phyloP scores from a whole-genome alignment of 2,113 vertebrate genomes.

The Catharus minimus region DNA sequence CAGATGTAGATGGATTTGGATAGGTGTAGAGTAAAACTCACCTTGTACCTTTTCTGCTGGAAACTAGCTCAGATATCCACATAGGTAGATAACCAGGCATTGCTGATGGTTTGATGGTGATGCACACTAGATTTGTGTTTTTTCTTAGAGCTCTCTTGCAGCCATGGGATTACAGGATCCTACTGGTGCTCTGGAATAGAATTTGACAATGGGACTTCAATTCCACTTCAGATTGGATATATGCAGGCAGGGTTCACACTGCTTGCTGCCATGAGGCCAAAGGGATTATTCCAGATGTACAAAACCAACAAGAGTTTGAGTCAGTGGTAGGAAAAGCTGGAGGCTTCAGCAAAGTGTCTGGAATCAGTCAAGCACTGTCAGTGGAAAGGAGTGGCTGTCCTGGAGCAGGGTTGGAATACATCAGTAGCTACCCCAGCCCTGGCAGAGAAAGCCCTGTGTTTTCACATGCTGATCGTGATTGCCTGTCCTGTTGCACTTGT shows the following conservation, averaged over 20 bases:
- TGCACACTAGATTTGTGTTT: neutral
- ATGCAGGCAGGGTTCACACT: neutral
- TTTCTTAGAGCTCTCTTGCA: neutral
- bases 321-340: neutral
- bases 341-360: neutral
- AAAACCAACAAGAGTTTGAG: neutral
- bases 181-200: neutral
- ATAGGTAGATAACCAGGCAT: neutral
- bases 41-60: neutral
- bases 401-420: neutral
- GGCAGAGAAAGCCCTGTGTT: neutral
- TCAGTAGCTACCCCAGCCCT: neutral
- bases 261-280: neutral
- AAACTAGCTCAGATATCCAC: neutral
- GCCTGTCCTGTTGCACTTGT: neutral
- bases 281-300: neutral
- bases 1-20: neutral
- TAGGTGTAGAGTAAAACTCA: neutral
- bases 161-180: neutral
- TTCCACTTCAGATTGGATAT: neutral
- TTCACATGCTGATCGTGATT: neutral
- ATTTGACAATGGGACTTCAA: neutral
- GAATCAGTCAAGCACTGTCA: fast-evolving
- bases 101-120: neutral
- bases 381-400: neutral